These are phyloP conservation scores for Lordiphosa clarofinis DNA, from an alignment of 1,140 invertebrate genomes.

Conservation along the genomic window DNA sequence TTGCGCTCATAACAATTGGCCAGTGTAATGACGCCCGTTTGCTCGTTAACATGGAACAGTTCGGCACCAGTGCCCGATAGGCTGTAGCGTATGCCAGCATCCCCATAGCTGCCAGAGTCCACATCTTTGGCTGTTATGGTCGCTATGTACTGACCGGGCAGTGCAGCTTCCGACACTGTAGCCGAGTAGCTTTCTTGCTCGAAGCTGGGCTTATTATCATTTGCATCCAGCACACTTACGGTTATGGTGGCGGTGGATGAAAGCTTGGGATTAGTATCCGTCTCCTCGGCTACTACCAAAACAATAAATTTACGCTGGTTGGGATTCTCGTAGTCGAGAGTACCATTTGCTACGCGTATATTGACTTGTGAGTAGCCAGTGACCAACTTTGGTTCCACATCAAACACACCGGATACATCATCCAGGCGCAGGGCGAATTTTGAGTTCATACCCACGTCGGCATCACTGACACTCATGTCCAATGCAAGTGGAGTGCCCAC, in stretches of 20 bases:
- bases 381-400: constrained; percentile 89
- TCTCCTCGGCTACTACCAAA: constrained; percentile 91
- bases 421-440: constrained; percentile 88
- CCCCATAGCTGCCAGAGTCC: constrained; percentile 88
- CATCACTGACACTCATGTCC: constrained; percentile 92
- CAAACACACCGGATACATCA: constrained; percentile 90
- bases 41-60: constrained; percentile 89
- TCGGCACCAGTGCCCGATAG: constrained; percentile 91
- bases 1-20: constrained; percentile 83
- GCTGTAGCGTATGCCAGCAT: constrained; percentile 89
- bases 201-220: constrained; percentile 93
- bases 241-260: constrained; percentile 93
- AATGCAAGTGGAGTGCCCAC: constrained; percentile 90
- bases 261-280: constrained; percentile 86
- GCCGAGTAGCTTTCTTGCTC: constrained; percentile 87
- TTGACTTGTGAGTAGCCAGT: constrained; percentile 90
- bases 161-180: constrained; percentile 86
- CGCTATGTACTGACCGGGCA: constrained; percentile 85
- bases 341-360: constrained; percentile 89
- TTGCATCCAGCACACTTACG: constrained; percentile 91
- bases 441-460: constrained; percentile 90
- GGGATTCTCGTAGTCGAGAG: constrained; percentile 93
- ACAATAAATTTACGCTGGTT: constrained; percentile 95
- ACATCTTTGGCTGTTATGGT: constrained; percentile 90
- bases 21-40: constrained; percentile 90